Evolutionary conservation across 2,888 invertebrate genomes (phyloP).

Genomic region (Taphrorychus bicolor): DNA sequence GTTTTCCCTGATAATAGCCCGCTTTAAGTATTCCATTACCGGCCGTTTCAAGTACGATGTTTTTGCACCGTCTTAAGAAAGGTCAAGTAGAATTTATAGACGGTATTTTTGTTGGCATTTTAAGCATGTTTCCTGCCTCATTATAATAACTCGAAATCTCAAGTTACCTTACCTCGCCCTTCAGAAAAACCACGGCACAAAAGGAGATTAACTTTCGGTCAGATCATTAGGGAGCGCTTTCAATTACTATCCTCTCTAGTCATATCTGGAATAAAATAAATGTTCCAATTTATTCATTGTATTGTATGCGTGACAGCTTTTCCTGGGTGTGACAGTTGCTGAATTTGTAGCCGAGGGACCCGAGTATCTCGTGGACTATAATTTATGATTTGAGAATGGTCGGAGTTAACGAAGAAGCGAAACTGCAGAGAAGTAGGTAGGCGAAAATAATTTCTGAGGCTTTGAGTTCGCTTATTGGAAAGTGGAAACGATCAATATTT

Average conservation of each 20-base stretch:
- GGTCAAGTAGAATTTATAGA: conserved; percentile 15
- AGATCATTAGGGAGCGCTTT: neutral
- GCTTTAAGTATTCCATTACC: conserved; percentile 30
- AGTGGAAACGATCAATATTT: too few species aligned
- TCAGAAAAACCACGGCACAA: neutral
- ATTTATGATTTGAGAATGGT: neutral
- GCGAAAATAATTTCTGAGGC: too few species aligned
- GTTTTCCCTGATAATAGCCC: conserved; percentile 18
- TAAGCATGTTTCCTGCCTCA: too few species aligned
- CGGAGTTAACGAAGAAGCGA: neutral
- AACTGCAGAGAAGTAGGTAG: neutral
- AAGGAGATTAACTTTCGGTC: neutral
- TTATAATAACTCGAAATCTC: too few species aligned
- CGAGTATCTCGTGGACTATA: neutral
- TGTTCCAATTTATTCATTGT: conserved; percentile 5
- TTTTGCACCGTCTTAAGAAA: conserved; percentile 15
- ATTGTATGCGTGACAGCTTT: neutral
- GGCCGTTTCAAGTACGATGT: conserved; percentile 12
- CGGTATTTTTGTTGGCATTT: too few species aligned
- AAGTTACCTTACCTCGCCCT: too few species aligned
- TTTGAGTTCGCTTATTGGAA: too few species aligned
- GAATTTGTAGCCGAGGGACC: conserved; percentile 5
- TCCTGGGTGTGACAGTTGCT: neutral
- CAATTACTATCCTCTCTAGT: neutral
- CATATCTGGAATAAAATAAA: conserved; percentile 2